Evolutionary conservation across 2,888 invertebrate genomes (phyloP).

Genomic region (Sminthurides aquaticus): DNA sequence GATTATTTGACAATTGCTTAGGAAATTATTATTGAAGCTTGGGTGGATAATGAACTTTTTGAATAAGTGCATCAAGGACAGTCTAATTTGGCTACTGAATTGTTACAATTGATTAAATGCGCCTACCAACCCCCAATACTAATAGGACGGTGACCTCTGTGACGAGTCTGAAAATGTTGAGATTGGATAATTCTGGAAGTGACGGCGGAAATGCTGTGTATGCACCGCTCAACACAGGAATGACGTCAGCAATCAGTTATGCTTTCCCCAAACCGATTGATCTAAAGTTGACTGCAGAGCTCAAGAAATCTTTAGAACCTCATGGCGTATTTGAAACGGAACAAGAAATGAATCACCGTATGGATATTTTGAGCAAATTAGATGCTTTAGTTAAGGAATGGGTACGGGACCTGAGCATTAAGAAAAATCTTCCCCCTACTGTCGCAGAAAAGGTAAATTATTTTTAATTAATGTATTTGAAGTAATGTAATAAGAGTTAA

Average conservation of each 20-base stretch:
- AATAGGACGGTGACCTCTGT: constrained; percentile 22
- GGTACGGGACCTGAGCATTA: constrained; percentile 81
- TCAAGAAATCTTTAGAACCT: constrained; percentile 69
- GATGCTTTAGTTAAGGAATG: constrained; percentile 87
- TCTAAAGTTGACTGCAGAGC: constrained; percentile 63
- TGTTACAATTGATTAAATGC: too few relatives aligned
- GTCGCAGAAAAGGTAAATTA: constrained; percentile 62
- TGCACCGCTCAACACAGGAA: constrained; percentile 54
- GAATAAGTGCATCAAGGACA: too few relatives aligned
- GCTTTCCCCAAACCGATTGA: constrained; percentile 76
- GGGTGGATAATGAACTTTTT: too few relatives aligned
- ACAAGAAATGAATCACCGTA: constrained; percentile 77
- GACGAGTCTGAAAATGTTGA: constrained; percentile 21
- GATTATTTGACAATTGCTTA: too few relatives aligned
- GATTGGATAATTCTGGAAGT: constrained; percentile 5
- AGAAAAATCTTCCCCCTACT: constrained; percentile 84
- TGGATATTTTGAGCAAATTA: constrained; percentile 62
- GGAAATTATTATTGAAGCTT: too few relatives aligned
- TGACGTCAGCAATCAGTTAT: constrained; percentile 89
- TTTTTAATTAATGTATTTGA: too few relatives aligned
- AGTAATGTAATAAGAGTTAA: too few relatives aligned
- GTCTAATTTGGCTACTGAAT: too few relatives aligned
- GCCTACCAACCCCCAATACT: constrained; percentile 19
- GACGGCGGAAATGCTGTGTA: background rate
- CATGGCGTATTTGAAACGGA: constrained; percentile 86